Conservation (phyloP, 2,888 invertebrate genomes). For the Drosophila mulleri region DNA sequence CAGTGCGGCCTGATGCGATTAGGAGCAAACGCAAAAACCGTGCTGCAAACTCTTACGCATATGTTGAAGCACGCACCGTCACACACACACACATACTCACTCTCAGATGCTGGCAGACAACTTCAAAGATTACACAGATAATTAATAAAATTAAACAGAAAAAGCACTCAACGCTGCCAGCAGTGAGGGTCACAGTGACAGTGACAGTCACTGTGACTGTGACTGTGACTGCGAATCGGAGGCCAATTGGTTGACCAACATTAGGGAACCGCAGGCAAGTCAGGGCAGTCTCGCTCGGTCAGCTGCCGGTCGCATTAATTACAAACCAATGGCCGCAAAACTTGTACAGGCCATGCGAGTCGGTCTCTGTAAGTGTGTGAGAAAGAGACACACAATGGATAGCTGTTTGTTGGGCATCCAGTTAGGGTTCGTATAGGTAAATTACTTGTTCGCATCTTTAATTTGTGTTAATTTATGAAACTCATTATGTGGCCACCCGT, state of each 20-base stretch:
- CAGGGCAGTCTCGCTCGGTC: conserved; percentile 46
- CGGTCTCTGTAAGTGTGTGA: not conserved
- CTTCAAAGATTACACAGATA: conserved; percentile 76
- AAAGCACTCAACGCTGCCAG: conserved; percentile 69
- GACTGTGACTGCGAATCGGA: conserved; percentile 4
- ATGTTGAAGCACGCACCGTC: not conserved
- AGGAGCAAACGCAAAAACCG: conserved; percentile 25
- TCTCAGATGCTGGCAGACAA: conserved; percentile 25
- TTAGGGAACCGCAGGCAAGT: conserved; percentile 56
- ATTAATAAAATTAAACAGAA: conserved; percentile 80
- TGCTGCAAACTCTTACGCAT: conserved; percentile 8
- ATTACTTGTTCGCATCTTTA: conserved; percentile 74
- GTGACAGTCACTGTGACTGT: conserved; percentile 1
- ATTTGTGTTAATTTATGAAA: conserved; percentile 81
- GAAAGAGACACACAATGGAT: conserved; percentile 18
- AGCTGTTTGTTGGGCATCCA: conserved; percentile 19
- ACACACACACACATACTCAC: not conserved
- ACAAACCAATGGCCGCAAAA: conserved; percentile 77
- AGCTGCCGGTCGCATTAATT: conserved; percentile 73
- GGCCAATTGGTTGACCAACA: conserved; percentile 23
- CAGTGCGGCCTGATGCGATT: conserved; percentile 52
- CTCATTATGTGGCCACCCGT: conserved; percentile 66
- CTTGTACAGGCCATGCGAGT: conserved; percentile 12
- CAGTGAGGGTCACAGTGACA: conserved; percentile 7
- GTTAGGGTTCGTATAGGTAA: conserved; percentile 51